A percentile compares a stretch with the other conserved stretches of the same genome.
Evolutionary conservation across 1,140 invertebrate genomes (phyloP).

Genomic region (Drosophila nigromelanica): DNA sequence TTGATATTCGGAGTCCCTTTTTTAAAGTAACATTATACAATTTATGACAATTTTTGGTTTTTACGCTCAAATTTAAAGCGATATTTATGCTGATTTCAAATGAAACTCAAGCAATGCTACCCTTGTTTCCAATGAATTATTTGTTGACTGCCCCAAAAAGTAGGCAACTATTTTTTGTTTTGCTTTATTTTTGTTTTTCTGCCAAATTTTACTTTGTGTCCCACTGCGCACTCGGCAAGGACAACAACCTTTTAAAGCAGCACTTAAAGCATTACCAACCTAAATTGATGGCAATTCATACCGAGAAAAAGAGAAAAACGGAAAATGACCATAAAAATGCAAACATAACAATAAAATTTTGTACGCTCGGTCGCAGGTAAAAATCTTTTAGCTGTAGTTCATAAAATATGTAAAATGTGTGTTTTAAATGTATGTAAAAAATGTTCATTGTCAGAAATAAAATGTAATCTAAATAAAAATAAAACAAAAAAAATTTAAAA

Average conservation of each 20-base stretch:
- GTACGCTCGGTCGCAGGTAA: neutral
- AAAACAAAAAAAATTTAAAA: slow-evolving; percentile 5
- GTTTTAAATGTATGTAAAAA: slow-evolving; percentile 30
- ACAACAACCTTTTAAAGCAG: slow-evolving; percentile 32
- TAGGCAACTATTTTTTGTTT: slow-evolving; percentile 39
- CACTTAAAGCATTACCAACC: slow-evolving; percentile 16
- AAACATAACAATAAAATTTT: slow-evolving; percentile 24
- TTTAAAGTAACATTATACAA: neutral
- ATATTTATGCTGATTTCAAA: slow-evolving; percentile 8
- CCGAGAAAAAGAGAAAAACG: neutral
- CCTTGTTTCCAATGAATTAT: neutral
- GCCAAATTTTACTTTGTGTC: neutral
- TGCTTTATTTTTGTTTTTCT: neutral
- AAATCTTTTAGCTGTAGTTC: slow-evolving; percentile 32
- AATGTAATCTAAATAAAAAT: slow-evolving; percentile 65
- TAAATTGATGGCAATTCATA: neutral
- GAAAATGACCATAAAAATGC: slow-evolving; percentile 8
- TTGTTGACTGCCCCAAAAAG: slow-evolving; percentile 18
- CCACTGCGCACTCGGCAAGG: neutral
- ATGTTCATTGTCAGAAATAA: slow-evolving; percentile 48
- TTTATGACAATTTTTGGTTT: neutral
- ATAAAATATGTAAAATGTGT: slow-evolving; percentile 30
- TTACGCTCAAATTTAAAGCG: neutral
- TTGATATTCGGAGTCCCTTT: no score
- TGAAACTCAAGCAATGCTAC: slow-evolving; percentile 5